Base-by-base conservation (phyloP, 2,113 vertebrate genomes). In the Serinus canaria region DNA sequence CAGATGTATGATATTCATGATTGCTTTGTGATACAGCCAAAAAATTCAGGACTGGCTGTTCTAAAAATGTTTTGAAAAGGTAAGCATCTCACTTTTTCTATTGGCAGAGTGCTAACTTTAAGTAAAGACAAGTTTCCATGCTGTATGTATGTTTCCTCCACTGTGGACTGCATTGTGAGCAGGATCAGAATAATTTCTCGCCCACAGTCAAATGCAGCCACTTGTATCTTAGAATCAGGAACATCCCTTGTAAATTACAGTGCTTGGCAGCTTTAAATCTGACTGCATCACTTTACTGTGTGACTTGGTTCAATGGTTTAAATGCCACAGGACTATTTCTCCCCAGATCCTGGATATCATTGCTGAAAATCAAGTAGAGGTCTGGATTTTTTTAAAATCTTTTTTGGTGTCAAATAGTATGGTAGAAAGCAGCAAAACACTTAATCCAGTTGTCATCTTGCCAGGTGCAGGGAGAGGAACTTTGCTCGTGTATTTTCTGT, bases 381-480 rank as follows among this genome's bases (percentile, higher is more conserved):
- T 55, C 11, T 49, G 9, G 20, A 2, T 8, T 9, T 17, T 37
- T 62, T 2, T 0, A 5, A 19, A 5, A 19, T 19, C 4, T 22
- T 27, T 27, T 47, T 20, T 41, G 2, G 12, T 14, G 31, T 31
- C 25, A 30, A 43, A 5, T 19, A 33, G 2, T 35, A 52, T 15
- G 37, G 39, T 41, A 78, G 19, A 30, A 44, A 67, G 33, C 33
- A 63, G 24, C 15, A 68, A 67, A 66, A 15, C 18, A 33, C 11
- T 82, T 83, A 77, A 70, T 75, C 13, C 20, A 15, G 9, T 28
- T 80, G 33, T 59, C 22, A 10, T 30, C 27, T 80, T 83, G 46
- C 27, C 1, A 4, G 9, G 25, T 35, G 3, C 2, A 22, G n/a
- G 9, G 10, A 79, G 27, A 68, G 10, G 33, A 69, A 55, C 46